Percentiles rank a stretch among this genome's conserved stretches.
Conservation (phyloP, 2,797 vertebrate genomes). For the Sorex maritimensis region DNA sequence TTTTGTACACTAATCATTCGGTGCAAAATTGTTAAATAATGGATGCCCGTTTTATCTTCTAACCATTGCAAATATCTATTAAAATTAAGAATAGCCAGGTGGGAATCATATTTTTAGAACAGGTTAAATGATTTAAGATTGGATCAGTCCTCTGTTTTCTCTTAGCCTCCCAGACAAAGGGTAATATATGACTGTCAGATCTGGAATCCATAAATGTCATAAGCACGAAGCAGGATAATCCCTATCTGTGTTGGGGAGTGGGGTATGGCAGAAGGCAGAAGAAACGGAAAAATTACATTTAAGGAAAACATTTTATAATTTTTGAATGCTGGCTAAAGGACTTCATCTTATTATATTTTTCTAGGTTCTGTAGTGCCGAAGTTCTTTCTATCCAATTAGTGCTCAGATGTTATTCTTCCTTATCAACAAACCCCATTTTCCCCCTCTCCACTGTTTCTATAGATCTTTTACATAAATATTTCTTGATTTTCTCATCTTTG, state of each 20-base stretch:
- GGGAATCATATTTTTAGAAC: conserved; percentile 75
- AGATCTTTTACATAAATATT: conserved; percentile 42
- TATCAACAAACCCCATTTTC: conserved; percentile 49
- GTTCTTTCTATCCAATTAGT: conserved; percentile 59
- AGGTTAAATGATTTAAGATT: conserved; percentile 78
- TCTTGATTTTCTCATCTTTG: conserved; percentile 27
- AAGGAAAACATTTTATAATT: conserved; percentile 71
- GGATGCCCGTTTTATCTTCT: conserved; percentile 52
- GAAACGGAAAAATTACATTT: conserved; percentile 26
- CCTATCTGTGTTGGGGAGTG: neutral
- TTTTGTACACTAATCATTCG: conserved; percentile 10
- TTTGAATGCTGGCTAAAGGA: conserved; percentile 60
- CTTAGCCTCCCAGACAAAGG: conserved; percentile 74
- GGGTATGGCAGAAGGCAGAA: neutral
- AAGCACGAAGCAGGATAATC: conserved; percentile 73
- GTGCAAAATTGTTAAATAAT: conserved; percentile 63
- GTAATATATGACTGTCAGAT: conserved; percentile 78
- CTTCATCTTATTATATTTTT: conserved; percentile 61
- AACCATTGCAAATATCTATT: conserved; percentile 65
- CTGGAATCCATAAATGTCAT: conserved; percentile 80
- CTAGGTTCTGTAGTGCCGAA: conserved; percentile 56
- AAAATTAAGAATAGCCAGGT: conserved; percentile 75
- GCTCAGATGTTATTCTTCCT: conserved; percentile 32
- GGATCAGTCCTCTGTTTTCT: conserved; percentile 72
- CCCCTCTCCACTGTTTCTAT: neutral